A percentile compares a stretch with the other conserved stretches of the same genome.
Conservation (phyloP, 2,113 vertebrate species). For the Pelecanus crispus region DNA sequence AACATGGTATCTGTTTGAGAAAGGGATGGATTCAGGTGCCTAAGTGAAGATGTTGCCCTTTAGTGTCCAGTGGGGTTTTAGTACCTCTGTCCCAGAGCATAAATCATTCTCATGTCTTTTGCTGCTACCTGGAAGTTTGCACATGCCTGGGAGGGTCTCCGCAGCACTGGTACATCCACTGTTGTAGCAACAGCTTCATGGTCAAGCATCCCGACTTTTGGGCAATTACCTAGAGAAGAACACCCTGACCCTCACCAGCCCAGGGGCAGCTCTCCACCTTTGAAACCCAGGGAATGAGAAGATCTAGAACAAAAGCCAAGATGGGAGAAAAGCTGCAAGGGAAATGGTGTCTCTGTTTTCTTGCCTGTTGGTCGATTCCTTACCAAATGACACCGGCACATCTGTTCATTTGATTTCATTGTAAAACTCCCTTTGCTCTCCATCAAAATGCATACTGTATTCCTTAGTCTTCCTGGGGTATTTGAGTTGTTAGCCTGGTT, state of each 20-base stretch:
- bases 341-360: background rate
- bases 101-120: background rate
- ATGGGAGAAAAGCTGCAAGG: fast-evolving
- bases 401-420: background rate
- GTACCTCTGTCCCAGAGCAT: background rate
- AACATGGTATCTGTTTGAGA: background rate
- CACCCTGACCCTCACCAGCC: background rate
- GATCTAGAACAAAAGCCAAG: background rate
- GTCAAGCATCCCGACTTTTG: background rate
- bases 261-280: background rate
- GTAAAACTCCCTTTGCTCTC: conserved; percentile 37
- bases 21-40: background rate
- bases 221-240: background rate
- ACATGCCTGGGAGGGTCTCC: background rate
- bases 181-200: background rate
- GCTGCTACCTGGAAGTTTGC: conserved; percentile 15
- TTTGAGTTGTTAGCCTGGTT: conserved; percentile 67
- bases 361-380: background rate
- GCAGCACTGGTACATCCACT: background rate
- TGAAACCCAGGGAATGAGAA: background rate
- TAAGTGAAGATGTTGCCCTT: background rate
- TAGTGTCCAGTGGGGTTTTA: background rate
- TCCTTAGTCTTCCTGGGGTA: conserved; percentile 65
- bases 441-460: conserved; percentile 1
- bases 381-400: background rate